Conservation (phyloP, 2,888 invertebrate species). For the Erebia ligea region DNA sequence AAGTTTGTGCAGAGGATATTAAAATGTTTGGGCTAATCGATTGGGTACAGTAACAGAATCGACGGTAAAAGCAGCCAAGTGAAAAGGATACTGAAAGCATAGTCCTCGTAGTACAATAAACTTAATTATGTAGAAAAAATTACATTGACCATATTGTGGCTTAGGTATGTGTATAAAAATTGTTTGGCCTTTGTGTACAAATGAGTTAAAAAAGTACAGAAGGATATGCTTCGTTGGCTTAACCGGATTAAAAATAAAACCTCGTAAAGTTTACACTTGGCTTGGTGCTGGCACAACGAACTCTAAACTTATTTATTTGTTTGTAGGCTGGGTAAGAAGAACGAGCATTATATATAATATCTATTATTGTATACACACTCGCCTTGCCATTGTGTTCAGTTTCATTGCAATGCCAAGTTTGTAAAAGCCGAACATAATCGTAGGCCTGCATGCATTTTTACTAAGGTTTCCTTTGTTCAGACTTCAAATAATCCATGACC, state of each 20-base stretch:
- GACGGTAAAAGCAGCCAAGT: background rate
- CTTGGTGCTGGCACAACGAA: background rate
- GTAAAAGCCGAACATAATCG: background rate
- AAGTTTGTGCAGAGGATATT: too few species aligned
- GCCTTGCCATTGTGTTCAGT: slow-evolving; percentile 19
- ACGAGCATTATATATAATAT: background rate
- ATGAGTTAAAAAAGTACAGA: background rate
- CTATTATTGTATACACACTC: background rate
- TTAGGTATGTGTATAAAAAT: background rate
- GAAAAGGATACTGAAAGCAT: too few species aligned
- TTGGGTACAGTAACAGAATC: too few species aligned
- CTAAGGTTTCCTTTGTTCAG: background rate
- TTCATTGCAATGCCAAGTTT: slow-evolving; percentile 17
- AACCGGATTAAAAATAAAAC: slow-evolving; percentile 8
- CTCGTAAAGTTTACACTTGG: slow-evolving; percentile 1
- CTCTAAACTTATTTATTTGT: too few species aligned
- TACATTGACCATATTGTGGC: background rate
- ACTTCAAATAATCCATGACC: too few species aligned
- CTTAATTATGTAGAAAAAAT: background rate
- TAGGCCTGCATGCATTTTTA: background rate
- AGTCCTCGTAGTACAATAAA: too few species aligned
- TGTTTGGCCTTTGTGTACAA: background rate
- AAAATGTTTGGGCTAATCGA: too few species aligned
- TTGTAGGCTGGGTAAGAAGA: background rate
- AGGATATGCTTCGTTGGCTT: background rate